Conservation (phyloP, 1,140 invertebrate genomes). For the Solenopsis fugax region DNA sequence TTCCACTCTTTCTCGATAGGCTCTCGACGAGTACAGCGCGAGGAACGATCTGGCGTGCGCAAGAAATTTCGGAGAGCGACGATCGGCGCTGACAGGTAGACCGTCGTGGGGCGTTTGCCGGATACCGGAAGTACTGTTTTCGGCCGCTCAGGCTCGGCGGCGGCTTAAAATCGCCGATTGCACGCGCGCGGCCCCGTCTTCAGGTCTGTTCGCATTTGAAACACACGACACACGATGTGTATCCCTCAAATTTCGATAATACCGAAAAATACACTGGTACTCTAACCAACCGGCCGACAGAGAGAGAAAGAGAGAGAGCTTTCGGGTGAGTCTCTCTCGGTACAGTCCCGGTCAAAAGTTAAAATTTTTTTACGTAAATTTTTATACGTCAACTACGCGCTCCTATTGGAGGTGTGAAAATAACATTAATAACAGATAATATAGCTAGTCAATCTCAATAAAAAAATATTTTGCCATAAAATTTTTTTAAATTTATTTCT, state of each 20-base stretch:
- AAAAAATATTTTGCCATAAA: too few relatives aligned
- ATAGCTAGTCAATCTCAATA: too few relatives aligned
- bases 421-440: too few relatives aligned
- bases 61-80: conserved; percentile 34
- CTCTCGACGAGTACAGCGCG: conserved; percentile 35
- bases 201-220: neutral
- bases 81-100: conserved; percentile 40
- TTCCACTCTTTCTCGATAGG: neutral
- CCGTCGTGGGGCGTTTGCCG: conserved; percentile 81
- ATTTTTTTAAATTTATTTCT: too few relatives aligned
- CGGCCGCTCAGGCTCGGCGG: conserved; percentile 21
- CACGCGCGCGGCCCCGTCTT: conserved; percentile 40
- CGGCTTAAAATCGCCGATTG: conserved; percentile 39
- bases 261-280: neutral
- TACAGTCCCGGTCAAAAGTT: neutral
- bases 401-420: too few relatives aligned
- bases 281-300: neutral
- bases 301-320: neutral
- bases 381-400: neutral
- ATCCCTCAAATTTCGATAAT: neutral
- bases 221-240: neutral
- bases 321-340: neutral
- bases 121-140: conserved; percentile 76
- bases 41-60: conserved; percentile 29
- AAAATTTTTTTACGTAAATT: neutral